Evolutionary conservation across 2,888 invertebrate genomes (phyloP).

Genomic region (Lamellibrachia satsuma): DNA sequence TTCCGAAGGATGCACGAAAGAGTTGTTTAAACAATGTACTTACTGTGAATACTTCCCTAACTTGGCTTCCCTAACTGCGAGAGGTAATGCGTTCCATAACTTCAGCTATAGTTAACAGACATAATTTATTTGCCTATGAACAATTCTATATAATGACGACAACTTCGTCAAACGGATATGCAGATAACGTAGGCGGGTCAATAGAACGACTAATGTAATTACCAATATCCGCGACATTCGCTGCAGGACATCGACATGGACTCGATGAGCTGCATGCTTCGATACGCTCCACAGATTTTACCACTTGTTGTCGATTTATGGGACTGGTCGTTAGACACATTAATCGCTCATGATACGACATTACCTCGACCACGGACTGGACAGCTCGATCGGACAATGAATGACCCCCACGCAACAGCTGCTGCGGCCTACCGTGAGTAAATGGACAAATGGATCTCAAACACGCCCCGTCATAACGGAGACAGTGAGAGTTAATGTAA

Average conservation of each 20-base stretch:
- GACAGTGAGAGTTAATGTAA: neutral
- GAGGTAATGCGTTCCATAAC: no score
- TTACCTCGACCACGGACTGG: neutral
- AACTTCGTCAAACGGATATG: neutral
- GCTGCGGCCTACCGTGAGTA: neutral
- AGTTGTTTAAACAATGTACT: no score
- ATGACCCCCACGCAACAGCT: neutral
- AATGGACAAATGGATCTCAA: no score
- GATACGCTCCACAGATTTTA: neutral
- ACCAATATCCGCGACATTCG: neutral
- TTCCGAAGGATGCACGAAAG: no score
- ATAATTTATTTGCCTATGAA: no score
- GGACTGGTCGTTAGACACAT: neutral
- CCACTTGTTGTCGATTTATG: neutral
- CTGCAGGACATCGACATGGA: neutral
- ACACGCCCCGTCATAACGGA: neutral
- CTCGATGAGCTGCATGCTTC: neutral
- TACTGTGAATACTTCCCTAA: no score
- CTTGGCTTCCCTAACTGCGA: no score
- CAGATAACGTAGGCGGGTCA: neutral
- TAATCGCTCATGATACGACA: conserved; percentile 1
- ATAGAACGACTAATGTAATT: neutral
- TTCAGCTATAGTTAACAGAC: no score
- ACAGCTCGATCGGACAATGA: neutral
- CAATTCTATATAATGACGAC: neutral